Conservation (phyloP, 2,113 vertebrate species). For the Elaphurus davidianus region DNA sequence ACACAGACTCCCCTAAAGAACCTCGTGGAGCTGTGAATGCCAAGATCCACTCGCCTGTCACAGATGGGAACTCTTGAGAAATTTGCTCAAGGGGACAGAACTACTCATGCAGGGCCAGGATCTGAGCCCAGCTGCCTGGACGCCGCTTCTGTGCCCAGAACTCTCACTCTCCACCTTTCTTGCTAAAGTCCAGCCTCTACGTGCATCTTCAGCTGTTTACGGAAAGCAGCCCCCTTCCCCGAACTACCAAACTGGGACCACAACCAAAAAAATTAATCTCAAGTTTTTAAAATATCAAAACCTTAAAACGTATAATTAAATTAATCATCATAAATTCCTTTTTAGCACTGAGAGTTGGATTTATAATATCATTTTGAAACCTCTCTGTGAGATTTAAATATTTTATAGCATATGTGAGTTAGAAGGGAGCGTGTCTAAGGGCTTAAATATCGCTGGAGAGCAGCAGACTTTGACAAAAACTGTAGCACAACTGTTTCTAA, state of each 20-base stretch:
- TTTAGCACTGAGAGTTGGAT: constrained; percentile 82
- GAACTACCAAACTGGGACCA: constrained; percentile 49
- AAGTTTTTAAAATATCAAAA: constrained; percentile 77
- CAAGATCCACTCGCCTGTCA: not conserved
- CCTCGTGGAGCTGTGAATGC: not conserved
- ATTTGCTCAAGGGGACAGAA: not conserved
- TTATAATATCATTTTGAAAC: constrained; percentile 86
- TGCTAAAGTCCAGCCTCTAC: rapidly evolving
- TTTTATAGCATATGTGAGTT: constrained; percentile 85
- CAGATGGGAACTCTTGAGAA: not conserved
- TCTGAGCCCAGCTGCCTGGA: not conserved
- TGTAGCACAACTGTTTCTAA: constrained; percentile 87
- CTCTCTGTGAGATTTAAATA: constrained; percentile 86
- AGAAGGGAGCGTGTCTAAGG: constrained; percentile 82
- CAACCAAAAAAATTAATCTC: constrained; percentile 50
- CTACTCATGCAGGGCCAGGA: not conserved
- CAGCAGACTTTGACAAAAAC: constrained; percentile 85
- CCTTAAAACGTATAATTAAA: constrained; percentile 81
- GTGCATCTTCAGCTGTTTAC: not conserved
- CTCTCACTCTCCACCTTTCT: not conserved
- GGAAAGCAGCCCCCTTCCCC: constrained; percentile 49
- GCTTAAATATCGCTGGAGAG: constrained; percentile 83
- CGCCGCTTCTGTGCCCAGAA: rapidly evolving
- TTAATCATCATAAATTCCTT: constrained; percentile 85
- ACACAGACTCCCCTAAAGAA: rapidly evolving